Evolutionary conservation across 1,140 invertebrate genomes (phyloP).

Genomic region (Notospermus geniculatus): DNA sequence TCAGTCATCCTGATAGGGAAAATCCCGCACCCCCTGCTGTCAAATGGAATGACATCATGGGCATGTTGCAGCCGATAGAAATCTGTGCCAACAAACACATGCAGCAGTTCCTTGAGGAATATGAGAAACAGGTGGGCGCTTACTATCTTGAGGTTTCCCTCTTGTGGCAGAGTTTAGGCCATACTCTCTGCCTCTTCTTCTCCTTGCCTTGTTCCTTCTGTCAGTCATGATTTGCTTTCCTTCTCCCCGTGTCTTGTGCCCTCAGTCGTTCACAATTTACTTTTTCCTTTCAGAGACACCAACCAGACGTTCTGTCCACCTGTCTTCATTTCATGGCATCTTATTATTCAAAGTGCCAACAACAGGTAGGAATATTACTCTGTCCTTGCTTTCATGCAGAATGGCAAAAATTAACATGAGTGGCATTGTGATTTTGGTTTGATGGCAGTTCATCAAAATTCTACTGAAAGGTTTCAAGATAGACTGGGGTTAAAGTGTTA

Average conservation of each 20-base stretch:
- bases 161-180: too few relatives aligned
- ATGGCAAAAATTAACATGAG: too few relatives aligned
- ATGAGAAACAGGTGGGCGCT: conserved; percentile 3
- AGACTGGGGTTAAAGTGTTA: too few relatives aligned
- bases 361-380: conserved; percentile 28
- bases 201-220: neutral
- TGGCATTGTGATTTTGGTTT: too few relatives aligned
- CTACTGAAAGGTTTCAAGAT: too few relatives aligned
- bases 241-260: too few relatives aligned
- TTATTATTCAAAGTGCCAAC: conserved; percentile 27
- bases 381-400: too few relatives aligned
- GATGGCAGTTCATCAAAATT: too few relatives aligned
- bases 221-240: too few relatives aligned
- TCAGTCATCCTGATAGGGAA: neutral
- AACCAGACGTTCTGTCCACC: conserved; percentile 29
- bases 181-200: too few relatives aligned
- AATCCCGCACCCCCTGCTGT: conserved; percentile 11
- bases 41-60: conserved; percentile 45
- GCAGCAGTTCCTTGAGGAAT: neutral
- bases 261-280: too few relatives aligned
- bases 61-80: conserved; percentile 38
- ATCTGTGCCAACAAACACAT: conserved; percentile 11
- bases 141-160: too few relatives aligned
- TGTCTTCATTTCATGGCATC: conserved; percentile 44
- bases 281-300: conserved; percentile 44